Percentiles rank a stretch among this genome's conserved stretches.
Evolutionary conservation across 2,797 vertebrate species (phyloP).

Genomic region (Loris lydekkerianus): DNA sequence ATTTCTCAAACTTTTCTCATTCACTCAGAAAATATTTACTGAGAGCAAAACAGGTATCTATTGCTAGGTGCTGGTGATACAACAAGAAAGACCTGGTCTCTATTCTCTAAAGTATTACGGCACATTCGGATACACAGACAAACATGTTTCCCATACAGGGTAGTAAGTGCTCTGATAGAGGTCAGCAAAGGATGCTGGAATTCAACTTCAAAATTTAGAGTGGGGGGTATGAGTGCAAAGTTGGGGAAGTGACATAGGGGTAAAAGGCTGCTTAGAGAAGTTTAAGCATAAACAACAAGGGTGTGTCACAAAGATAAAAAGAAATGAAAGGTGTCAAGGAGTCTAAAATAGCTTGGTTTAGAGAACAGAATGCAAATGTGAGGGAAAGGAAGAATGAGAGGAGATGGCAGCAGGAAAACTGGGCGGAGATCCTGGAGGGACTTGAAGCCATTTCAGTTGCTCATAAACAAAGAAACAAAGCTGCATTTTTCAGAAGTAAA

Average conservation of each 20-base stretch:
- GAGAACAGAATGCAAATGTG: not conserved
- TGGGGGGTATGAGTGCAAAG: not conserved
- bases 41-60: not conserved
- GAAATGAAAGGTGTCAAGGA: not conserved
- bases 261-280: constrained; percentile 1
- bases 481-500: not conserved
- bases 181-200: not conserved
- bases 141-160: not conserved
- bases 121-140: not conserved
- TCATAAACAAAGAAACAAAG: not conserved
- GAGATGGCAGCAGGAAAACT: not conserved
- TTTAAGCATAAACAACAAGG: constrained; percentile 25
- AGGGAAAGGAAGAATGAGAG: not conserved
- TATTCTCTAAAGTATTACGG: not conserved
- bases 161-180: not conserved
- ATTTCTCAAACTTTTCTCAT: constrained; percentile 45
- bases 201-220: not conserved
- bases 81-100: not conserved
- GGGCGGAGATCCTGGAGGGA: not conserved
- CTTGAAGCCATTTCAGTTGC: not conserved
- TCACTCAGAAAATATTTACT: constrained; percentile 27
- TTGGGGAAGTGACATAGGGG: not conserved
- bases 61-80: not conserved
- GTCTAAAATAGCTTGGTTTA: not conserved
- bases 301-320: constrained; percentile 5